Percentiles rank a stretch among this genome's conserved stretches.
phyloP scores from a whole-genome alignment of 2,888 invertebrate species.

The Ennomos erosarius region DNA sequence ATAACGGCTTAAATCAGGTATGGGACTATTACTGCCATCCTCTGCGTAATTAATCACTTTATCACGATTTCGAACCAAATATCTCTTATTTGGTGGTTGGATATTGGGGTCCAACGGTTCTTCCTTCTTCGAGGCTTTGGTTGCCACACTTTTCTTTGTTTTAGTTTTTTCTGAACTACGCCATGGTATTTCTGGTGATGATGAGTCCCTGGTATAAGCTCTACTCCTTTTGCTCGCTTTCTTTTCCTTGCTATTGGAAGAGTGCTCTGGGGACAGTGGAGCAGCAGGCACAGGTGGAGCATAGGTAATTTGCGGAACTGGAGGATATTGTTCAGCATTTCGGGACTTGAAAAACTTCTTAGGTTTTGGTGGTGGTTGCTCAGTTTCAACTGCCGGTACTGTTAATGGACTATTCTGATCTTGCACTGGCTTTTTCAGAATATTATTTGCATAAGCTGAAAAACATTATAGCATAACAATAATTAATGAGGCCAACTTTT shows the following conservation, averaged over 20 bases:
- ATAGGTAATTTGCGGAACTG: conserved; percentile 81
- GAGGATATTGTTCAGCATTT: conserved; percentile 87
- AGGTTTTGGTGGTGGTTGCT: conserved; percentile 88
- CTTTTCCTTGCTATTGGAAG: conserved; percentile 73
- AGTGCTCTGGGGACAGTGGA: conserved; percentile 77
- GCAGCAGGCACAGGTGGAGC: conserved; percentile 78
- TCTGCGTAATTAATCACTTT: conserved; percentile 88
- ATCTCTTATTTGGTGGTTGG: conserved; percentile 81
- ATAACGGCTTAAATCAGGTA: conserved; percentile 74
- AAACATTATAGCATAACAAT: conserved; percentile 27
- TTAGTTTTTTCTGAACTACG: conserved; percentile 75
- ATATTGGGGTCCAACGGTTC: conserved; percentile 67
- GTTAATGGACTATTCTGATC: conserved; percentile 84
- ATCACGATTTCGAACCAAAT: conserved; percentile 82
- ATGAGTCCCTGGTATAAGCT: conserved; percentile 75
- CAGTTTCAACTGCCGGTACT: conserved; percentile 81
- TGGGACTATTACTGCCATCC: conserved; percentile 84
- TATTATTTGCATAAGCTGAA: conserved; percentile 76
- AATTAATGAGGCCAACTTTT: background rate
- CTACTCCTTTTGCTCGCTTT: conserved; percentile 69
- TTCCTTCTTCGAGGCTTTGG: conserved; percentile 78
- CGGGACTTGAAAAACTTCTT: conserved; percentile 96
- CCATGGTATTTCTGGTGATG: conserved; percentile 78
- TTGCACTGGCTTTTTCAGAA: conserved; percentile 78
- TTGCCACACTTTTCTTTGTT: conserved; percentile 72